Base-by-base conservation (phyloP, 2,888 invertebrate genomes). In the Caenorhabditis plicata region DNA sequence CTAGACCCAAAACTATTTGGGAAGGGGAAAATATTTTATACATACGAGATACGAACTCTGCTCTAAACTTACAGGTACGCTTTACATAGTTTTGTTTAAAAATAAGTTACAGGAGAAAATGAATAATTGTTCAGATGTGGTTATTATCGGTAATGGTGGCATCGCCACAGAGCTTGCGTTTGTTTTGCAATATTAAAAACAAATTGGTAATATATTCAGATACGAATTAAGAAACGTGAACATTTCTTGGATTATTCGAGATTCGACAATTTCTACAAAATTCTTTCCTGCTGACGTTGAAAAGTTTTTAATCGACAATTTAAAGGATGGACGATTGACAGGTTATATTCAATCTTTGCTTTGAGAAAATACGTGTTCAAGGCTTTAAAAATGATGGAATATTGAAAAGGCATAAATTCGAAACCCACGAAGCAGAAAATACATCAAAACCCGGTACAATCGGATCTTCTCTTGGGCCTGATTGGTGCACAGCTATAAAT, bases 211-310 rank as follows among this genome's bases (percentile, higher is more conserved):
- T 1, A 17, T 23, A 50, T 75, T 27, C 58, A 84, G 85, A n/a
- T 84, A 91, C 82, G 92, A 93, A 81, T 87, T 94, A 15, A 86
- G 87, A 80, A 88, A 88, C 17, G 87, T 92, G 43, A 88, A 92
- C 80, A 87, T 95, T 43, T 85, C 92, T 56, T 98, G 98, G 98
- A 88, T 90, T 0, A 88, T 98, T 40, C 91, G 91, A 83, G 92
- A 98, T 84, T 87, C 88, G 65, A 90, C 91, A 68, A 92, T 98
- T 74, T 89, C 91, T 13, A 89, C 92, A 13, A 90, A 92, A 13
- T 98, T 95, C 83, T 87, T 98, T 43, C 96, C 98, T 84, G 88
- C 92, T 8, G 95, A 92, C 15, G 95, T 95, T 13, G 92, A 94
- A 5, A 88, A 91, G 82, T 98, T 96, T 83, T 95, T 20, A 58